Evolutionary conservation across 2,113 vertebrate genomes (phyloP).

Genomic region (Carassius carassius): DNA sequence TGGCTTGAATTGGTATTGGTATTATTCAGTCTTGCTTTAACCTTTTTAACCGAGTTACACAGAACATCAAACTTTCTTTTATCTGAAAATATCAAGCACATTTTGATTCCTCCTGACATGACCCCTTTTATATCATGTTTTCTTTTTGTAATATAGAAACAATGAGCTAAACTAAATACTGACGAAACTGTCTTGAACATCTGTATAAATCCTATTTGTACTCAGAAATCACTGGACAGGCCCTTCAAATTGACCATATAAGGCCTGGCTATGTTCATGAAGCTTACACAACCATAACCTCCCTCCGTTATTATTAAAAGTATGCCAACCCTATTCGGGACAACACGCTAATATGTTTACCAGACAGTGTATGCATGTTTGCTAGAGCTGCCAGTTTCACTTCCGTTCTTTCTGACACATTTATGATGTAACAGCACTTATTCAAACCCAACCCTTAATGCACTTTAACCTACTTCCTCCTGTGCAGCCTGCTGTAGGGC

Average conservation of each 20-base stretch:
- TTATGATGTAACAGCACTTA: slow-evolving; percentile 65
- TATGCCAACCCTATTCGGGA: background rate
- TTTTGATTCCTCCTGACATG: background rate
- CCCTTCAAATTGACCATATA: background rate
- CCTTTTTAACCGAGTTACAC: background rate
- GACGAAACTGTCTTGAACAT: background rate
- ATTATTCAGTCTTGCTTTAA: background rate
- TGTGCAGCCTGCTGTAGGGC: background rate
- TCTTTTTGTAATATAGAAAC: background rate
- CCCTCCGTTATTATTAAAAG: background rate
- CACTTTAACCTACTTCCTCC: slow-evolving; percentile 52
- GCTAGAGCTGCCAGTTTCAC: background rate
- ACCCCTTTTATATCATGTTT: background rate
- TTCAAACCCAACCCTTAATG: slow-evolving; percentile 56
- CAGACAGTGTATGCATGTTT: background rate
- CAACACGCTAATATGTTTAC: background rate
- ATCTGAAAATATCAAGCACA: background rate
- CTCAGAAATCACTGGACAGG: background rate
- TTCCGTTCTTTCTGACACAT: slow-evolving; percentile 44
- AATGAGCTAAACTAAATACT: background rate
- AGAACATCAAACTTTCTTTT: background rate
- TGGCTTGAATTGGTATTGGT: too few species aligned
- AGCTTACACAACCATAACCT: slow-evolving; percentile 17
- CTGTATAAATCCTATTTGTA: background rate
- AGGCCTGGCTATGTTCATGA: background rate